Evolutionary conservation across 92 coral and sea anemone genomes (phyloP).

Genomic region (Galaxea fascicularis): DNA sequence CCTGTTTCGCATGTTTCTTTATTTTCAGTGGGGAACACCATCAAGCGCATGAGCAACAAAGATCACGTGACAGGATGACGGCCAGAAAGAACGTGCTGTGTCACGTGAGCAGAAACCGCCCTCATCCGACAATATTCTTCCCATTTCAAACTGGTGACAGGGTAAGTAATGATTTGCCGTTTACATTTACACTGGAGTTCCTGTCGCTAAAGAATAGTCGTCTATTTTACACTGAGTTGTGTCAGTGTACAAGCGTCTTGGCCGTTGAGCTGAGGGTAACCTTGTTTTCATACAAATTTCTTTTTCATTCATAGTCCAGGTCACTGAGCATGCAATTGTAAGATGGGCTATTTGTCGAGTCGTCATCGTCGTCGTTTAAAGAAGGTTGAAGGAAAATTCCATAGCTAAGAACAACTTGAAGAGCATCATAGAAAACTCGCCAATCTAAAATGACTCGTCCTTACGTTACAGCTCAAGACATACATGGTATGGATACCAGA

Average conservation of each 20-base stretch:
- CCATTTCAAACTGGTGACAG: conserved; percentile 92
- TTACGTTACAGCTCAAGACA: conserved; percentile 63
- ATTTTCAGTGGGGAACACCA: conserved; percentile 27
- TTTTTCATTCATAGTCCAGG: no score
- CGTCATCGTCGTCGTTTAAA: no score
- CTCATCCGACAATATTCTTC: conserved; percentile 84
- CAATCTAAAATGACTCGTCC: no score
- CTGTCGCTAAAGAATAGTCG: no score
- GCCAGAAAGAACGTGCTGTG: conserved; percentile 23
- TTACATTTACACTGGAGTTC: no score
- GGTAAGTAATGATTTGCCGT: conserved; percentile 71
- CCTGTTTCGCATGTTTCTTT: background rate
- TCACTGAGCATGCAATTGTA: no score
- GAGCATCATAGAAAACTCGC: no score
- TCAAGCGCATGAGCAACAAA: conserved; percentile 39
- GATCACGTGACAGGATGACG: conserved; percentile 38
- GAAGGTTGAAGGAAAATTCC: no score
- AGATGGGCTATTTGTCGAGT: no score
- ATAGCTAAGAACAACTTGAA: no score
- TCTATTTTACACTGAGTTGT: no score
- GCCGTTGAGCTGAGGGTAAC: background rate
- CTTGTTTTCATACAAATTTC: background rate
- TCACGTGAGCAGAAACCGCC: conserved; percentile 86
- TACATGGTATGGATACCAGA: conserved; percentile 92
- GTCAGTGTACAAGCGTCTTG: no score